Evolutionary conservation across 1,140 invertebrate genomes (phyloP), one percentile per base, ranked within the genome.

Genomic region (Cardiocondyla obscurior): DNA sequence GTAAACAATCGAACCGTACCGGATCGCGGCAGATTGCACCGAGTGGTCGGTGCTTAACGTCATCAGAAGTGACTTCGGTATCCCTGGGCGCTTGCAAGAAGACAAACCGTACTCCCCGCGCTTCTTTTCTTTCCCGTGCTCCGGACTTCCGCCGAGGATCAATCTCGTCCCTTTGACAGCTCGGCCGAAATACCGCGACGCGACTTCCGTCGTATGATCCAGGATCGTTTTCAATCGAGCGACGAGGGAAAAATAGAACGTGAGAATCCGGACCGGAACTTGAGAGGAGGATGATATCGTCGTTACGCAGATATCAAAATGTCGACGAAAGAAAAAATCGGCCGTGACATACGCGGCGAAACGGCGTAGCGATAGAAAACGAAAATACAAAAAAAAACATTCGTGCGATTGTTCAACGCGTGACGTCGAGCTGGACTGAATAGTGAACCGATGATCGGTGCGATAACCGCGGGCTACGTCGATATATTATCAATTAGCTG

Each of bases 401-500:
- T 33, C 74, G 12, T 19, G 39, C 28, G 19, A 51, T 51, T 58
- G 81, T 57, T 62, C 19, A 51, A 33, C 83, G 60, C 53, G 16
- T 30, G 62, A 58, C 72, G 44, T 74, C 39, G 55, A 16, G n/a
- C n/a, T 58, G 77, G 65, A 86, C 65, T 81, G 79, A 14, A 69
- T n/a, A 65, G 44, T 42, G 60, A 69, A 14, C 16, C 51, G 62
- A 64, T 79, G 73, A 86, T 87, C 73, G 51, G 33, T 10, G 81
- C 60, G 22, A 60, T 73, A 86, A 73, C 55, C 64, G 44, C 42
- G 22, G n/a, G 14, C 25, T 72, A 86, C 76, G 51, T 49, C 65
- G 36, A 79, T 79, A 55, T 60, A 33, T 74, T 44, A 62, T 83
- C 73, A 76, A 85, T 53, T 55, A 77, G 74, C 84, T 49, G 28